These are phyloP conservation scores for Trichogramma pretiosum DNA, from an alignment of 1,140 invertebrate species.

Conservation along the genomic window DNA sequence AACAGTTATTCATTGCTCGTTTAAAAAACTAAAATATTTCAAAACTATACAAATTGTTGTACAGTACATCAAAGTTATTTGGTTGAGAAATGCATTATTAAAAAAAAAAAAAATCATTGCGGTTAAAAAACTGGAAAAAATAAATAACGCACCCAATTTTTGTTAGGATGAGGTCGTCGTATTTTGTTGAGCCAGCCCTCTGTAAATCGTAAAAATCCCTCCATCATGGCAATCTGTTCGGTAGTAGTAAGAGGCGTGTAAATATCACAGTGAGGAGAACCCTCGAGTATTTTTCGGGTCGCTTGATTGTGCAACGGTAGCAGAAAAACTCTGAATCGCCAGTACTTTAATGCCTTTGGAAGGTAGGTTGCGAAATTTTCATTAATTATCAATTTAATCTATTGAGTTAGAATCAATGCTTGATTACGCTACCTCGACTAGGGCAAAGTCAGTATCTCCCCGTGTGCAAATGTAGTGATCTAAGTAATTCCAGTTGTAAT, in stretches of 20 bases:
- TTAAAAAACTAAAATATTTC: too few relatives aligned
- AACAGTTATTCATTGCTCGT: too few relatives aligned
- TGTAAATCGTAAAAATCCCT: conserved; percentile 76
- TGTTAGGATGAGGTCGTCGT: conserved; percentile 57
- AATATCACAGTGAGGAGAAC: conserved; percentile 68
- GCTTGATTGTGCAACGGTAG: conserved; percentile 66
- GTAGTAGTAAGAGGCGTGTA: conserved; percentile 55
- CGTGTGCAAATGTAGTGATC: conserved; percentile 93
- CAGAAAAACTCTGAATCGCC: conserved; percentile 84
- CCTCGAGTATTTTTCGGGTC: conserved; percentile 63
- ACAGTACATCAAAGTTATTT: too few relatives aligned
- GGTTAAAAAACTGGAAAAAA: too few relatives aligned
- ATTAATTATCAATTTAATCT: conserved; percentile 2
- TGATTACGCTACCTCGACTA: conserved; percentile 60
- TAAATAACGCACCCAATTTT: conserved; percentile 48
- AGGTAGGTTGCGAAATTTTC: conserved; percentile 9
- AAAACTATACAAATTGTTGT: too few relatives aligned
- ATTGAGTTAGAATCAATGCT: not conserved
- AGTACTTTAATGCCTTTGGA: conserved; percentile 82
- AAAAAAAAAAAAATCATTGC: too few relatives aligned
- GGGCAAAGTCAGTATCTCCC: conserved; percentile 80
- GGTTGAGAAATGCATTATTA: too few relatives aligned
- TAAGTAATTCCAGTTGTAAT: conserved; percentile 96
- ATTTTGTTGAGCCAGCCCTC: conserved; percentile 86
- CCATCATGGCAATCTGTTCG: conserved; percentile 56